phyloP scores from a whole-genome alignment of 2,113 vertebrate species.

The Benthochromis sp. region DNA sequence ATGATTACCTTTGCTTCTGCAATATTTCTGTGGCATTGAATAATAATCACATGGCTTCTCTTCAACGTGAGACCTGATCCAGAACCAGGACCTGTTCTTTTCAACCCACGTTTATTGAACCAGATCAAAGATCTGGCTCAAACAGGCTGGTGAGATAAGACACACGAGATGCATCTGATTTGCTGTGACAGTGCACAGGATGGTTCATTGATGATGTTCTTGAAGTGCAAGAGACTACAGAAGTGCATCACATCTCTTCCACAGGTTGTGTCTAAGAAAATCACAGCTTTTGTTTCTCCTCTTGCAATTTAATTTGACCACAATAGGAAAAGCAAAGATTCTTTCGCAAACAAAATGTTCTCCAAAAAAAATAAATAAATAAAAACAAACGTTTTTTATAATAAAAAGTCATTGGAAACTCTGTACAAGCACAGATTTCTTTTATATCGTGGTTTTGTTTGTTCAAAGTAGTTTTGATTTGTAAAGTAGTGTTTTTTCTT shows the following conservation, averaged over 20 bases:
- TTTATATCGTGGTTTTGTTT: background rate
- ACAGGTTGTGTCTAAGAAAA: conserved; percentile 13
- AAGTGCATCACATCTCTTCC: conserved; percentile 4
- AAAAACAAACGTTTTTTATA: accelerated
- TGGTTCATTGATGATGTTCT: conserved; percentile 39
- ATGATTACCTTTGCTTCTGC: background rate
- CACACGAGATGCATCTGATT: conserved; percentile 25
- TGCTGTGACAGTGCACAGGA: conserved; percentile 13
- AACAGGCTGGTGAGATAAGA: conserved; percentile 3
- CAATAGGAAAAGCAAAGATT: background rate
- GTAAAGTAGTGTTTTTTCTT: background rate
- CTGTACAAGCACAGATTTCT: background rate
- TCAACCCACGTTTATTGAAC: background rate
- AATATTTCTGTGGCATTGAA: background rate
- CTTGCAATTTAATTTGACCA: conserved; percentile 13
- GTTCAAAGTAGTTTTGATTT: background rate
- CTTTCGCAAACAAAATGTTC: background rate
- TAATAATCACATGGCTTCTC: background rate
- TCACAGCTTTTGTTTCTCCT: conserved; percentile 31
- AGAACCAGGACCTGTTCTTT: background rate
- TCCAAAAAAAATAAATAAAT: background rate
- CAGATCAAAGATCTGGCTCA: conserved; percentile 37
- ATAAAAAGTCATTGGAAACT: background rate
- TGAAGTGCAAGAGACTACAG: conserved; percentile 12
- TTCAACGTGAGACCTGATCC: background rate